Evolutionary conservation across 2,888 invertebrate genomes (phyloP), one percentile per base, ranked within the genome.

Genomic region (Epistrophella euchroma): DNA sequence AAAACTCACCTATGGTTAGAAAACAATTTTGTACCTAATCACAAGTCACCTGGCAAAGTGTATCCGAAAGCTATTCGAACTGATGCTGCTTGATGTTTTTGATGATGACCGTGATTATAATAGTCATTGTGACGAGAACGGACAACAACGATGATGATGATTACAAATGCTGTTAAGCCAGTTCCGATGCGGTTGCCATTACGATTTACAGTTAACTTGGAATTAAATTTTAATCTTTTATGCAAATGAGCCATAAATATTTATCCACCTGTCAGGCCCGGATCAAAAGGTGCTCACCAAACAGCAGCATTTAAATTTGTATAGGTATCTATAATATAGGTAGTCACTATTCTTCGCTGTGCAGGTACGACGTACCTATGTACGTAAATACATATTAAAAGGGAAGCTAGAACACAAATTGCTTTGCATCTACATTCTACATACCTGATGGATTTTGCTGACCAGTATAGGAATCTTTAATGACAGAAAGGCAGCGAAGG

Each of bases 211-310:
- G 87, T 58, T 72, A 83, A 87, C 72, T 79, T 83, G 74, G 62
- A 79, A 87, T 83, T 87, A 79, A 87, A 87, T 87, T 82, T 87
- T 87, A 83, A 87, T 87, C 87, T 87, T 83, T 83, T 83, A 87
- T 87, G 87, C 83, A 87, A 87, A 87, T 83, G 82, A 83, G 87
- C 79, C 70, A 87, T 87, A 87, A 87, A 87, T 87, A 87, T 87
- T 79, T 83, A 83, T 79, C 75, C 72, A 79, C 79, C 86, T 86
- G 86, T 85, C 85, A 73, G 85, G 72, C 62, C 19, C 68, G 74
- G 37, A 66, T 64, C 45, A 72, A 17, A 60, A 40, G 60, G 60
- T 60, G 32, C 45, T n/a, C 62, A 47, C 28, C 35, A 66, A 66
- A 47, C 56, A 70, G 17, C 22, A 32, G 43, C 13, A n/a, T 32